Conservation (phyloP, 2,113 vertebrate genomes). For the Corydoras sp. region DNA sequence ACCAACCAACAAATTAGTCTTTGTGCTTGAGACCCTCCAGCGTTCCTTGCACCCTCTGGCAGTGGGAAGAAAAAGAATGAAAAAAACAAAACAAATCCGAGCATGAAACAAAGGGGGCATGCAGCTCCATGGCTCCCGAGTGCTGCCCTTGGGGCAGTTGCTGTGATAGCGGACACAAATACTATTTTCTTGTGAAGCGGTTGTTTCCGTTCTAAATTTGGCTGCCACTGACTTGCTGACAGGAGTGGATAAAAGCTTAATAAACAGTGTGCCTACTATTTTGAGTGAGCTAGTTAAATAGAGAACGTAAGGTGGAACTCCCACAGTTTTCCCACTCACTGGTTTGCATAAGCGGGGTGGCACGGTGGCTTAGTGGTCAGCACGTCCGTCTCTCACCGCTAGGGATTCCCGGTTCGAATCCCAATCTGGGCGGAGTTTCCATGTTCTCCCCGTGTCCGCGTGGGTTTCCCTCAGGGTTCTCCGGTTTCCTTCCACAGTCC, state of each 20-base stretch:
- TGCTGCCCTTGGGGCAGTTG: conserved; percentile 44
- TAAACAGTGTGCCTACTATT: conserved; percentile 52
- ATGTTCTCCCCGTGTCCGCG: too few species aligned
- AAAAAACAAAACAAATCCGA: conserved; percentile 51
- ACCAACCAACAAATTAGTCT: conserved; percentile 74
- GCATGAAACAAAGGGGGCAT: conserved; percentile 71
- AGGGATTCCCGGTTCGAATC: too few species aligned
- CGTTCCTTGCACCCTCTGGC: conserved; percentile 49
- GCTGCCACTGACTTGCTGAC: conserved; percentile 49
- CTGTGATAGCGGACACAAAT: conserved; percentile 66
- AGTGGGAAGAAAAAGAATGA: conserved; percentile 51
- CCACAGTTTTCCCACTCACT: neutral
- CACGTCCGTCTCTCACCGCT: too few species aligned
- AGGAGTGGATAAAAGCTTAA: conserved; percentile 30
- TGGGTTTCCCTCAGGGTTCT: too few species aligned
- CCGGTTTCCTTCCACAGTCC: too few species aligned
- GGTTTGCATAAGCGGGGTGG: too few species aligned
- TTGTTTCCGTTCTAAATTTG: conserved; percentile 67
- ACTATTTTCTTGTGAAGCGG: conserved; percentile 59
- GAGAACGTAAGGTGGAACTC: conserved; percentile 37
- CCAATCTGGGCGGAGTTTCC: too few species aligned
- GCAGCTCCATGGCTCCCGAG: conserved; percentile 60
- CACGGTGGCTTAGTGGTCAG: too few species aligned
- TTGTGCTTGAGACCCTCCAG: conserved; percentile 63
- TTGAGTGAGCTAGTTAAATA: conserved; percentile 43